phyloP scores from a whole-genome alignment of 2,888 invertebrate species.

The Lasius platythorax region DNA sequence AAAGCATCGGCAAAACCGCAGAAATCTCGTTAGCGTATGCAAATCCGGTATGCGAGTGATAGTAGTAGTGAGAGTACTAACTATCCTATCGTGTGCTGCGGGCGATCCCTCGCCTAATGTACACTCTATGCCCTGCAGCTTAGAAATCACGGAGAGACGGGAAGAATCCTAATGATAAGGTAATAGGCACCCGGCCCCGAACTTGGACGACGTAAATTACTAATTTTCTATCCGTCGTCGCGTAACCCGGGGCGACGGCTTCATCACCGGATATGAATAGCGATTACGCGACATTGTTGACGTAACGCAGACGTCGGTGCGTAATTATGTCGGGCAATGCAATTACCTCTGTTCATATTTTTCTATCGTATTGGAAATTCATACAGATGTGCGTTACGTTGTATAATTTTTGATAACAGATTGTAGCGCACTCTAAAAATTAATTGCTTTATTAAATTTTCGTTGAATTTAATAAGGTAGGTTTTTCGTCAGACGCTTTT shows the following conservation, averaged over 20 bases:
- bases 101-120: conserved; percentile 77
- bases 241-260: conserved; percentile 11
- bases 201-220: conserved; percentile 52
- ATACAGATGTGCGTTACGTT: neutral
- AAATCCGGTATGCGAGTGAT: conserved; percentile 77
- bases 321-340: neutral
- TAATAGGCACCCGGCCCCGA: conserved; percentile 61
- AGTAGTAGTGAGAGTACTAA: conserved; percentile 73
- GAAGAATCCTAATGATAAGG: conserved; percentile 76
- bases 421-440: neutral
- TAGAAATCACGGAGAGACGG: conserved; percentile 76
- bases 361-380: neutral
- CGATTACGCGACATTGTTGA: conserved; percentile 25
- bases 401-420: neutral
- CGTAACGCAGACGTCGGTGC: neutral
- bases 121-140: conserved; percentile 77
- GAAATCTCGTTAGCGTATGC: conserved; percentile 85
- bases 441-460: neutral
- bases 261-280: conserved; percentile 19
- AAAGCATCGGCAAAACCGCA: conserved; percentile 82
- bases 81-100: conserved; percentile 81
- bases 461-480: neutral
- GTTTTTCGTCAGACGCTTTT: neutral
- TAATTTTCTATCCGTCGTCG: conserved; percentile 41
- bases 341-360: neutral